Evolutionary conservation across 2,113 vertebrate genomes (phyloP), one percentile per base, ranked within the genome.

Genomic region (Siphamia tubifer): DNA sequence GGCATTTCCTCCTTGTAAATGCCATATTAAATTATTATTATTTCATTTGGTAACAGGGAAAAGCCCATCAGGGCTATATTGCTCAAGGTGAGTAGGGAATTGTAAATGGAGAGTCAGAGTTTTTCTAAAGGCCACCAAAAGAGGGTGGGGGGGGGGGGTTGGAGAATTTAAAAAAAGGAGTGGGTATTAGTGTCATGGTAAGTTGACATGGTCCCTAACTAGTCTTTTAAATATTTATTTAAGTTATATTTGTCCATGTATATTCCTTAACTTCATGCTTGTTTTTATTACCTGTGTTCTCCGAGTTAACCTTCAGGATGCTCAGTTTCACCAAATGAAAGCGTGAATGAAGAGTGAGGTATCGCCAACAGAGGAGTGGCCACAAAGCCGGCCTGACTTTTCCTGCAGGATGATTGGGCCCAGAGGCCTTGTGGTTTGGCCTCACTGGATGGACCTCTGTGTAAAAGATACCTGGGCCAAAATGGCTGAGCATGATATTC

Each of bases 1-100:
- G 91, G 91, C 91, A 93, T 93, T 93, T 93, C 92, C 92, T 92
- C 82, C 92, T 92, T 92, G 92, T 93, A 93, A 93, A 93, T 92
- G 92, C 91, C 92, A 92, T 91, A 90, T 93, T 91, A 90, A 91
- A 92, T 93, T 92, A 91, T 93, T 91, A 91, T 92, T 92, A 89
- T 92, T 93, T 91, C 89, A 91, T 92, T 92, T 91, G 87, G 87
- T 92, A 91, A 91, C 84, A 86, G 85, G 87, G 91, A 92, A 89
- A 91, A 91, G 86, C 78, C 85, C 87, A 92, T 90, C 84, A 87
- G 80, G 81, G 70, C 85, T 86, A 68, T 83, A 79, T 80, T 80
- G 81, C 89, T 81, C 74, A 56, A 84, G 75, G 89, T 84, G 74
- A 83, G 71, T 39, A 24, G 85, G 83, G 85, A 89, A 77, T 82